These are phyloP conservation scores for Sebastolobus alascanus DNA, from an alignment of 2,797 vertebrate genomes.

Conservation along the genomic window DNA sequence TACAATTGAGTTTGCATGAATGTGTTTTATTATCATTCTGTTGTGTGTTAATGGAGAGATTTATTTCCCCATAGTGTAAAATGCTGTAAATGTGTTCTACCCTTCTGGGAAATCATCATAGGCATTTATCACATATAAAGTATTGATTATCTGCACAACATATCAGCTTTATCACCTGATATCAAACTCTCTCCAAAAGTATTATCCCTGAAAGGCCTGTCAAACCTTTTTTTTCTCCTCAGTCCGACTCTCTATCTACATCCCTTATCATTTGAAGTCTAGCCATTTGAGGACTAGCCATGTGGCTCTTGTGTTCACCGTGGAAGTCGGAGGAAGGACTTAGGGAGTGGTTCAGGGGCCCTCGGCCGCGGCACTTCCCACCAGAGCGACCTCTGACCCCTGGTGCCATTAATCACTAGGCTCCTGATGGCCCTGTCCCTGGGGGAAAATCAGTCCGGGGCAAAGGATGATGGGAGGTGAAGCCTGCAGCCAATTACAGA, in stretches of 20 bases:
- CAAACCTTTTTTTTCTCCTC: not conserved
- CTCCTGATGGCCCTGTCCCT: constrained; percentile 96
- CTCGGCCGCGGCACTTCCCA: constrained; percentile 90
- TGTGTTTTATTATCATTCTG: not conserved
- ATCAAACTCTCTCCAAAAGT: not conserved
- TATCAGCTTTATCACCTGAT: not conserved
- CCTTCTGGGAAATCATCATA: constrained; percentile 9
- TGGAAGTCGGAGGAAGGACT: constrained; percentile 85
- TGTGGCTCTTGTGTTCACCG: constrained; percentile 58
- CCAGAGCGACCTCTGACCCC: constrained; percentile 92
- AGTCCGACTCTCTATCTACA: constrained; percentile 37
- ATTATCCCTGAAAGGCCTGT: not conserved
- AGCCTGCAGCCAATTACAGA: constrained; percentile 85
- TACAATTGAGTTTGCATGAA: not conserved
- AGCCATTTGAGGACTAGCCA: constrained; percentile 57
- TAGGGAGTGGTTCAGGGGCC: constrained; percentile 79
- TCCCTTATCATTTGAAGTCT: constrained; percentile 63
- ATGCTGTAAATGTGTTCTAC: not conserved
- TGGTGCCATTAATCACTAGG: constrained; percentile 93
- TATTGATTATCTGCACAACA: constrained; percentile 21
- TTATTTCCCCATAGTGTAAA: not conserved
- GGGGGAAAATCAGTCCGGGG: constrained; percentile 86
- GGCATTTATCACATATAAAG: not conserved
- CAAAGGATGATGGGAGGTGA: constrained; percentile 87
- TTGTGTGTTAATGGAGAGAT: not conserved